Conservation (phyloP, 2,797 vertebrate species). For the Coregonus sp. region DNA sequence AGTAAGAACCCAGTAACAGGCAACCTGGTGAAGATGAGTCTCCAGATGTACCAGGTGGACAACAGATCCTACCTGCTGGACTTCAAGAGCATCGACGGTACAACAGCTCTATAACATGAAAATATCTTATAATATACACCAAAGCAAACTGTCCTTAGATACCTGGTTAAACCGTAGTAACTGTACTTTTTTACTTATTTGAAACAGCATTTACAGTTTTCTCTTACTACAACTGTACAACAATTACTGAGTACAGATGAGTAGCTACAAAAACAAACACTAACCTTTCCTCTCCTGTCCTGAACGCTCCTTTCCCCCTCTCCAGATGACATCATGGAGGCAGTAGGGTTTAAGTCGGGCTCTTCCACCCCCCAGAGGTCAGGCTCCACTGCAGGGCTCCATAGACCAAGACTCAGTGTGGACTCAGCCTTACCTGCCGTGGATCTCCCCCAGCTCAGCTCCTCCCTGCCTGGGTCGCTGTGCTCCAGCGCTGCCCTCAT, state of each 20-base stretch:
- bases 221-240: too few relatives aligned
- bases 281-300: too few relatives aligned
- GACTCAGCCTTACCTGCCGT: conserved; percentile 78
- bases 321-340: conserved; percentile 88
- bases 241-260: too few relatives aligned
- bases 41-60: conserved; percentile 98
- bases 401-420: conserved; percentile 88
- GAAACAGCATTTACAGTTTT: too few relatives aligned
- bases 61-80: conserved; percentile 96
- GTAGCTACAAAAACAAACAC: too few relatives aligned
- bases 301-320: neutral
- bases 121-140: too few relatives aligned
- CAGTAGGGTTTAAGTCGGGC: conserved; percentile 82
- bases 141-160: too few relatives aligned
- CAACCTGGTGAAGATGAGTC: conserved; percentile 96
- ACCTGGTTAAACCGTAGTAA: too few relatives aligned
- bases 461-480: conserved; percentile 87
- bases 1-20: conserved; percentile 95
- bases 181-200: too few relatives aligned
- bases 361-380: conserved; percentile 94
- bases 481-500: conserved; percentile 78
- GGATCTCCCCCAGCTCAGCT: conserved; percentile 81
- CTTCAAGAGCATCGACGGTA: conserved; percentile 98
- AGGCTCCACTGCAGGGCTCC: conserved; percentile 86
- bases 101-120: too few relatives aligned